Evolutionary conservation across 2,113 vertebrate genomes (phyloP).

Genomic region (Tor tambroides): DNA sequence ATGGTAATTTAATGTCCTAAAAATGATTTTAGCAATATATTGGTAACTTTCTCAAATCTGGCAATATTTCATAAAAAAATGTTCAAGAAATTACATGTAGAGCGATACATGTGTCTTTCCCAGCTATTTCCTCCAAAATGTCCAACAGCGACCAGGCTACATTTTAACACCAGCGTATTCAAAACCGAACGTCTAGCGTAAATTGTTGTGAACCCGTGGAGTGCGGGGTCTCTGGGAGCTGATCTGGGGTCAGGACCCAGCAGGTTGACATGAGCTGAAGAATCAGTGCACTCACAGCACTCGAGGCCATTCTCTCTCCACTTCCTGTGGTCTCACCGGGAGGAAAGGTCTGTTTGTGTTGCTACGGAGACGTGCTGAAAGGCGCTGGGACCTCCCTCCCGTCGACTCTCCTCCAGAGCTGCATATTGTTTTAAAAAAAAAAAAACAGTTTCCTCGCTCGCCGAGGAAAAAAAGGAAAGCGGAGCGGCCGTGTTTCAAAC

Average conservation of each 20-base stretch:
- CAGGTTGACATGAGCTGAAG: slow-evolving; percentile 35
- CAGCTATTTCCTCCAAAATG: neutral
- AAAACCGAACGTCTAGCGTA: too few species aligned
- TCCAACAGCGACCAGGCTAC: too few species aligned
- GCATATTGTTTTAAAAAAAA: slow-evolving; percentile 34
- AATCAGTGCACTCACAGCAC: slow-evolving; percentile 52
- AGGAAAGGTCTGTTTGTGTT: slow-evolving; percentile 61
- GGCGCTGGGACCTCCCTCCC: slow-evolving; percentile 48
- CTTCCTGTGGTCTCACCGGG: slow-evolving; percentile 59
- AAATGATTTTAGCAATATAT: too few species aligned
- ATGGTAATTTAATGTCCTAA: too few species aligned
- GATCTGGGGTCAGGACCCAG: slow-evolving; percentile 37
- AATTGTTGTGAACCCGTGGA: too few species aligned
- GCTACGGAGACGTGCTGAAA: slow-evolving; percentile 59
- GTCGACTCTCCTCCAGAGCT: slow-evolving; percentile 51
- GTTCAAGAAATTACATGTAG: neutral
- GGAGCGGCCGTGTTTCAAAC: slow-evolving; percentile 27
- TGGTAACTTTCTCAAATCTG: neutral
- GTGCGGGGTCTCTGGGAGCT: too few species aligned
- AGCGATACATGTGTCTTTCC: neutral
- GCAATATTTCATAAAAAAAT: neutral
- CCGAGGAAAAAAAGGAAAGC: neutral
- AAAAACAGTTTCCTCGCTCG: slow-evolving; percentile 27
- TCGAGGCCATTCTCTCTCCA: slow-evolving; percentile 52
- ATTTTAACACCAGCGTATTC: too few species aligned